phyloP scores from a whole-genome alignment of 1,140 invertebrate species.

The Hyles euphorbiae region DNA sequence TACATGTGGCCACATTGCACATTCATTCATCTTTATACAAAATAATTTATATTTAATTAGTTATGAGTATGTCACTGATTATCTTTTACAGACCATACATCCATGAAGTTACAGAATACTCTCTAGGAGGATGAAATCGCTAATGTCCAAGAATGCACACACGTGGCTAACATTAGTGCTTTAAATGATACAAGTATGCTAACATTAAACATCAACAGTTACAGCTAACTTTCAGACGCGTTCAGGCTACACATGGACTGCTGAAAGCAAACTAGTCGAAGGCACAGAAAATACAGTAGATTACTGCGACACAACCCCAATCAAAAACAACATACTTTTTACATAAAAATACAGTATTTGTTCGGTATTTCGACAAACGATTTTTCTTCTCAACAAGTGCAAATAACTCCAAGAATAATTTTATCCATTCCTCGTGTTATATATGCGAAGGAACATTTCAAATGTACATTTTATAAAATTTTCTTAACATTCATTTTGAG shows the following conservation, averaged over 20 bases:
- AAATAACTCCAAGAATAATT: slow-evolving; percentile 11
- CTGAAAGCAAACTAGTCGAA: slow-evolving; percentile 62
- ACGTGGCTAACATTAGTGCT: background rate
- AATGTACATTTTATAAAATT: background rate
- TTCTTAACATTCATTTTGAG: slow-evolving; percentile 7
- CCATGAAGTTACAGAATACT: slow-evolving; percentile 1
- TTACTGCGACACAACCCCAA: slow-evolving; percentile 55
- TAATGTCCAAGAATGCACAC: background rate
- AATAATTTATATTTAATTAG: slow-evolving; percentile 28
- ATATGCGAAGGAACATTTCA: background rate
- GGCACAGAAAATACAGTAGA: slow-evolving; percentile 63
- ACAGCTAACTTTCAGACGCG: slow-evolving; percentile 24
- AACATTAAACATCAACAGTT: slow-evolving; percentile 24
- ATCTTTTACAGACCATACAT: background rate
- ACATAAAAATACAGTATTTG: slow-evolving; percentile 18
- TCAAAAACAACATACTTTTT: slow-evolving; percentile 25
- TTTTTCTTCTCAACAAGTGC: slow-evolving; percentile 11
- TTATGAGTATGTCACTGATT: slow-evolving; percentile 29
- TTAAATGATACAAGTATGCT: slow-evolving; percentile 2
- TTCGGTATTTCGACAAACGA: slow-evolving; percentile 20
- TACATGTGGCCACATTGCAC: slow-evolving; percentile 49
- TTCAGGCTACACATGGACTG: slow-evolving; percentile 35
- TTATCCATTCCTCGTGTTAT: background rate
- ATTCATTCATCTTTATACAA: slow-evolving; percentile 31
- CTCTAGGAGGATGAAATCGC: slow-evolving; percentile 14